Evolutionary conservation across 2,113 vertebrate genomes (phyloP).

Genomic region (Chascanopsetta lugubris): DNA sequence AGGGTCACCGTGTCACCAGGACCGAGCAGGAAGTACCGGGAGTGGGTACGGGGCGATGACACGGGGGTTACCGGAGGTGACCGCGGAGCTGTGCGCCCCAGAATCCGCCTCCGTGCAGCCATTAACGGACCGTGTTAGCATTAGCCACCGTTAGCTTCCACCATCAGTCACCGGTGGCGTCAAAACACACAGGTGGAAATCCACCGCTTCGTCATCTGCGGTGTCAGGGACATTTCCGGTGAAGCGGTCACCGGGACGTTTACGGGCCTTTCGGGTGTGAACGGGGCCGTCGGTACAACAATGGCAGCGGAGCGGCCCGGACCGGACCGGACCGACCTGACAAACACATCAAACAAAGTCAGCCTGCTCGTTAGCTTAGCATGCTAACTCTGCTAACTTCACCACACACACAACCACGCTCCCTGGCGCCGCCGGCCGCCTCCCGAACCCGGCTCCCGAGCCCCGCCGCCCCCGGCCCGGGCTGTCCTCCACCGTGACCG

Average conservation of each 20-base stretch:
- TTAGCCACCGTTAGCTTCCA: not conserved
- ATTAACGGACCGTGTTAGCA: not conserved
- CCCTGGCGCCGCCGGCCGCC: not conserved
- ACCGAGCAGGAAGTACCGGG: not conserved
- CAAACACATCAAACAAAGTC: conserved; percentile 79
- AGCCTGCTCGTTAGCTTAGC: conserved; percentile 38
- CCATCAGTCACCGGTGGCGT: not conserved
- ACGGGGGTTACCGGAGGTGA: not conserved
- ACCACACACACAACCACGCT: not conserved
- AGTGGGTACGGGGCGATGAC: not conserved
- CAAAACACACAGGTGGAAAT: not conserved
- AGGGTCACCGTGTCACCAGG: no score
- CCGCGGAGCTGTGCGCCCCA: not conserved
- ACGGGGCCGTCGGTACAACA: conserved; percentile 42
- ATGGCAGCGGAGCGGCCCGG: conserved; percentile 9
- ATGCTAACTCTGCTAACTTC: conserved; percentile 49
- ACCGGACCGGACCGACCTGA: conserved; percentile 63
- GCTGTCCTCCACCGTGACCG: no score
- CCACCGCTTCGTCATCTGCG: not conserved
- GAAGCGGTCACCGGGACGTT: not conserved
- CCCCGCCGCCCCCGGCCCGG: no score
- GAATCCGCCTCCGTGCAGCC: not conserved
- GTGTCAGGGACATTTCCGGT: not conserved
- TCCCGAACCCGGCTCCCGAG: not conserved
- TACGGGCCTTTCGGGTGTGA: not conserved